A percentile compares a stretch with the other conserved stretches of the same genome.
Conservation (phyloP, 2,888 invertebrate genomes). For the Amphiduros pacificus region DNA sequence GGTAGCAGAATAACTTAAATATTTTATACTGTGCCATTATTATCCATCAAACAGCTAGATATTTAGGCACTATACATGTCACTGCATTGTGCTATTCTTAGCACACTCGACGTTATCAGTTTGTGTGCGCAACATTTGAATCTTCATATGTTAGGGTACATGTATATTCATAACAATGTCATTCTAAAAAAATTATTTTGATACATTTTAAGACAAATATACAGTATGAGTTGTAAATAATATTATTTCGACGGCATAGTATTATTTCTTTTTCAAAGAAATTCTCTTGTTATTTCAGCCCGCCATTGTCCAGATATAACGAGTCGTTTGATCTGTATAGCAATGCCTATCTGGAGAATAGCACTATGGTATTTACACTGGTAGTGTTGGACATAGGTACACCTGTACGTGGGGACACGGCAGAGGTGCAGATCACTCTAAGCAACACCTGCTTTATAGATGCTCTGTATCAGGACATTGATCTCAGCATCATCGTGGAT, state of each 20-base stretch:
- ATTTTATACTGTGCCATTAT: too few species aligned
- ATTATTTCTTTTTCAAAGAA: background rate
- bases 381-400: conserved; percentile 40
- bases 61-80: too few species aligned
- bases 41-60: too few species aligned
- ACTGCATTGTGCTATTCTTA: too few species aligned
- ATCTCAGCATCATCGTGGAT: conserved; percentile 33
- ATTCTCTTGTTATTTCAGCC: conserved; percentile 19
- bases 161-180: background rate
- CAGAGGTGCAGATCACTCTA: conserved; percentile 26
- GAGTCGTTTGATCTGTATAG: conserved; percentile 23
- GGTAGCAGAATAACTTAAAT: too few species aligned
- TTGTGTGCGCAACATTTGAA: too few species aligned
- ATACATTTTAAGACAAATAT: background rate
- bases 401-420: conserved; percentile 34
- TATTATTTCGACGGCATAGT: background rate
- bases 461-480: conserved; percentile 36
- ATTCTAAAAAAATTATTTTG: background rate
- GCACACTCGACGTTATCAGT: too few species aligned
- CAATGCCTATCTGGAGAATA: conserved; percentile 38
- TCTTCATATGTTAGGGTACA: background rate
- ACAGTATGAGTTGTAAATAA: background rate
- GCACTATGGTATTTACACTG: conserved; percentile 35
- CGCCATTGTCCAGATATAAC: conserved; percentile 30
- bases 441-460: conserved; percentile 46